Evolutionary conservation across 2,888 invertebrate genomes (phyloP), one percentile per base, ranked within the genome.

Genomic region (Epinotia demarniana): DNA sequence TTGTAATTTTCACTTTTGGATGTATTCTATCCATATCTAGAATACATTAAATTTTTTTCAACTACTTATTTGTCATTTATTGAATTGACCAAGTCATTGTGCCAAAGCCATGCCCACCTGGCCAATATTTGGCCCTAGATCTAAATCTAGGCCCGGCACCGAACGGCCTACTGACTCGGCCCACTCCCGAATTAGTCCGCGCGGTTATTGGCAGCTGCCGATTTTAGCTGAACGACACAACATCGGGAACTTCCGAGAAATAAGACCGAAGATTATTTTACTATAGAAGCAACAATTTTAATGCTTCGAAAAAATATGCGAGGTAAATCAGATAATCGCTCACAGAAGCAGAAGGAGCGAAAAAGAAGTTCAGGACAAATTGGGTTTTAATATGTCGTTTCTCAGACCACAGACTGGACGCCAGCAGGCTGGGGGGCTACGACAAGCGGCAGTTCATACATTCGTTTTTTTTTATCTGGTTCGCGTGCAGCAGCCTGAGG

Each of bases 121-220:
- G 46, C 69, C 46, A 69, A 19, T 58, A 68, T 58, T 58, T 12
- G 58, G 43, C 46, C 60, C 69, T 69, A 69, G 58, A 69, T 60
- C 69, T 69, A 69, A 60, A 60, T 69, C 58, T 23, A 69, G 57
- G 68, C 57, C 43, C 68, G 68, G 57, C 55, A 53, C n/a, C 68
- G 19, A 12, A 12, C 58, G 69, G 43, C 69, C 69, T 12, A 69
- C 69, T 69, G 69, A 60, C 69, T 69, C 69, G 69, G 46, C 58
- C 69, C 46, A 69, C 23, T 69, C 60, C 58, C 58, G 39, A 69
- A 46, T 69, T 69, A 69, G 69, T 58, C n/a, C 67, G 19, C 68
- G 60, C 33, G 58, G 58, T 9, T 69, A 69, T 69, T 69, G 69
- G 69, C 69, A 69, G 58, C 66, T 67, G 66, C 58, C 69, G 69